phyloP scores from a whole-genome alignment of 2,113 vertebrate species.

The Rhodinocichla rosea region DNA sequence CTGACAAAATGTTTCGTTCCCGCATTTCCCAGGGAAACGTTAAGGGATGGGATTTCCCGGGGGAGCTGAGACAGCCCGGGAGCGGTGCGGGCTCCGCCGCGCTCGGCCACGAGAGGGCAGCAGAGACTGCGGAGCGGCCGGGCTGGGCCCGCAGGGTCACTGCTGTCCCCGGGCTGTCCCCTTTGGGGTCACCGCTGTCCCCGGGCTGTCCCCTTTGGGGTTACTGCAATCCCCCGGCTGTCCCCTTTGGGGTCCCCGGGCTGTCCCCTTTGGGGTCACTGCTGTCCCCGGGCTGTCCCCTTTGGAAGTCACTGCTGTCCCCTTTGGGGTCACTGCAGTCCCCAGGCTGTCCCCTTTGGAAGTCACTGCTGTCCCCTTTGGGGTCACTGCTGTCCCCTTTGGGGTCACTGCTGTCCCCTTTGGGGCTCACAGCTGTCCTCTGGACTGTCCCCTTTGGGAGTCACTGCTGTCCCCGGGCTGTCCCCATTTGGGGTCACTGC shows the following conservation, averaged over 20 bases:
- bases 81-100: accelerated
- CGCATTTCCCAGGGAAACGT: accelerated
- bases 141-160: background rate
- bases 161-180: too few species aligned
- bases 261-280: background rate
- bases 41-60: too few species aligned
- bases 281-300: background rate
- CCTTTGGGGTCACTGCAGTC: background rate
- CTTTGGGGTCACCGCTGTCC: too few species aligned
- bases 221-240: too few species aligned
- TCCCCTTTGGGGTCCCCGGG: too few species aligned
- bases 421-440: background rate
- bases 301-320: background rate
- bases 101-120: conserved; percentile 14
- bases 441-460: too few species aligned
- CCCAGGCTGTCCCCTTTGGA: too few species aligned
- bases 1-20: accelerated
- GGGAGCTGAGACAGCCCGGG: accelerated
- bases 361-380: too few species aligned
- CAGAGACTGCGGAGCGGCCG: conserved; percentile 43
- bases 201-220: too few species aligned
- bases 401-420: background rate
- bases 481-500: too few species aligned
- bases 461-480: too few species aligned
- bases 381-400: background rate